Base-by-base conservation (phyloP, 1,140 invertebrate species). In the Antheraea mylitta region DNA sequence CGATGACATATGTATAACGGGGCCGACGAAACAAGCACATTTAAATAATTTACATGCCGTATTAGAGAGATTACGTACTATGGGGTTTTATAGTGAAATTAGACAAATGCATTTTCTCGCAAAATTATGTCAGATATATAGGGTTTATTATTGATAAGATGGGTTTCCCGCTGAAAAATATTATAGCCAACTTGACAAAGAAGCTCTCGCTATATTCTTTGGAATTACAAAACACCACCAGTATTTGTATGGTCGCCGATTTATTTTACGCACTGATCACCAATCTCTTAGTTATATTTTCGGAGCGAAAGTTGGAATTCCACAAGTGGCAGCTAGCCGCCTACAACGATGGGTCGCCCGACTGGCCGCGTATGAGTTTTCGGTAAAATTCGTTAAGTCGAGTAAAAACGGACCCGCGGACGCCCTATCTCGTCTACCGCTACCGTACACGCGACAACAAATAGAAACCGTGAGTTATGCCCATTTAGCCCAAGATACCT, bases 361-460 rank as follows among this genome's bases (percentile, higher is more conserved):
- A n/a, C n/a, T n/a, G n/a, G n/a, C n/a, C n/a, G n/a, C n/a, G n/a
- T n/a, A n/a, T n/a, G n/a, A 83, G 63, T 83, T 78, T 69, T 61
- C 67, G 7, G 65, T 79, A 0, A 71, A 79, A 58, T 82, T 69
- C 61, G 71, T 82, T 6, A 42, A 64, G 4, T 77, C 75, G 1
- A 30, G 11, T 5, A 62, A 76, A 11, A 80, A 82, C 45, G 64
- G 73, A 18, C 73, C 73, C 0, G 80, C 76, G 1, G 80, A 82
- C 58, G 74, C 73, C 0, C 67, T 80, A n/a, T 78, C 75, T 0
- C 70, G 76, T 5, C 63, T 78, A 13, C 76, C 76, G 0, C 59
- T 78, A 13, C 61, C 65, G 38, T 19, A 18, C 10, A 69, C 73
- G 58, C 63, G 61, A n/a, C 58, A 61, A 7, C 5, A 18, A 4